These are phyloP conservation scores for Apotomis betuletana DNA, from an alignment of 2,888 invertebrate genomes.

Conservation along the genomic window DNA sequence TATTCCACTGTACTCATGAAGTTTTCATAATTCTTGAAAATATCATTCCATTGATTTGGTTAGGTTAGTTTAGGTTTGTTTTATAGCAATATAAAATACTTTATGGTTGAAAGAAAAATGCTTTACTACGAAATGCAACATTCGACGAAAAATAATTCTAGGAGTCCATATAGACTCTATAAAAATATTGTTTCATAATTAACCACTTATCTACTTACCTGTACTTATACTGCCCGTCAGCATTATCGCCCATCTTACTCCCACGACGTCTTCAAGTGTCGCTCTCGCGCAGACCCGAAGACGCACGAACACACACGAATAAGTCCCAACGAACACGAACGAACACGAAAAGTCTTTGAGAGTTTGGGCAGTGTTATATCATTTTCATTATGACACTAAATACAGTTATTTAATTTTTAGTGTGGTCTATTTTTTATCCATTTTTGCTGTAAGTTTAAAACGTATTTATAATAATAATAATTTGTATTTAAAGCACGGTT, in stretches of 20 bases:
- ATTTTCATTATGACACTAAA: conserved; percentile 53
- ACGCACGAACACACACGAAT: conserved; percentile 49
- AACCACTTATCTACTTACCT: conserved; percentile 62
- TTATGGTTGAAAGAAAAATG: too few relatives aligned
- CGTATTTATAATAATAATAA: too few relatives aligned
- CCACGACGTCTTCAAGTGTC: conserved; percentile 48
- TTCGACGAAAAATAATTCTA: too few relatives aligned
- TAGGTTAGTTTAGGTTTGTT: too few relatives aligned
- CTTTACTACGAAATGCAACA: too few relatives aligned
- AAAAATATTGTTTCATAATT: not conserved
- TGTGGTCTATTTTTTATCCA: conserved; percentile 10
- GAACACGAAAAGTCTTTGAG: conserved; percentile 23
- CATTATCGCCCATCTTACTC: conserved; percentile 80
- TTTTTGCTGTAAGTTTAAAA: not conserved
- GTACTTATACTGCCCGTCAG: conserved; percentile 68
- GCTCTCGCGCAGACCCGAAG: conserved; percentile 12
- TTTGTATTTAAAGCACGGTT: not conserved
- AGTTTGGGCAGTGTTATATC: conserved; percentile 50
- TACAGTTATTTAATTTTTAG: not conserved
- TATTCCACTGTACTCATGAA: too few relatives aligned
- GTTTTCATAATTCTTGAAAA: too few relatives aligned
- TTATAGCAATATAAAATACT: too few relatives aligned
- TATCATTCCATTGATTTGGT: too few relatives aligned
- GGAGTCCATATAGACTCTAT: too few relatives aligned
- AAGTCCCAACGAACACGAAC: conserved; percentile 22